Percentiles rank a stretch among this genome's conserved stretches.
Evolutionary conservation across 2,797 vertebrate genomes (phyloP).

Genomic region (Enteromius viviparus): DNA sequence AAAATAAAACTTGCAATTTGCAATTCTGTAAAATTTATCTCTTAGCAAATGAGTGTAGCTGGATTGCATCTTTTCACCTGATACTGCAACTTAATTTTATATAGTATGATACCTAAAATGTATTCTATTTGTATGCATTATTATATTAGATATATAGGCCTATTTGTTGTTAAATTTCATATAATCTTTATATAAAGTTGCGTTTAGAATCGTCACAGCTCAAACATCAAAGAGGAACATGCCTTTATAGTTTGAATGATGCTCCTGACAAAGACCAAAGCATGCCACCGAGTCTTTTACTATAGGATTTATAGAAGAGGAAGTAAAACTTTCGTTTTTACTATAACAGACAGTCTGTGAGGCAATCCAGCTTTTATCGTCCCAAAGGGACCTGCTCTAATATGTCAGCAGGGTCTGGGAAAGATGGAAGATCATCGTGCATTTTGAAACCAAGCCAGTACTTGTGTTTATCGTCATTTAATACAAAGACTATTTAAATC

Average conservation of each 20-base stretch:
- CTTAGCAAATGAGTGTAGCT: not conserved
- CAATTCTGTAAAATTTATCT: not conserved
- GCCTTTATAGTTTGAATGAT: not conserved
- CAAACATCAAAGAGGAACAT: not conserved
- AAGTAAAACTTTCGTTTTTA: conserved; percentile 20
- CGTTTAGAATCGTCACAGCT: not conserved
- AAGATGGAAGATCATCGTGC: conserved; percentile 47
- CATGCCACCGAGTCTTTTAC: not conserved
- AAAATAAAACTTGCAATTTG: not conserved
- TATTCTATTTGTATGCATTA: not conserved
- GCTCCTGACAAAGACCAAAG: not conserved
- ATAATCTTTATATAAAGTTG: not conserved
- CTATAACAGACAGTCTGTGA: conserved; percentile 6
- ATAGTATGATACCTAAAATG: not conserved
- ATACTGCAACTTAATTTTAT: not conserved
- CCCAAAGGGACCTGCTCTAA: conserved; percentile 30
- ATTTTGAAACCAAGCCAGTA: conserved; percentile 20
- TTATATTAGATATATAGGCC: too few species aligned
- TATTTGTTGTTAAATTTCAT: not conserved
- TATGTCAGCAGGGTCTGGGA: conserved; percentile 49
- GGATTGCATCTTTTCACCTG: not conserved
- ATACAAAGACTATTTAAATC: not conserved
- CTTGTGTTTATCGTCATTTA: conserved; percentile 13
- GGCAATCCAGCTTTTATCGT: conserved; percentile 11
- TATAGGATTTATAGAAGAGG: not conserved